These are phyloP conservation scores for Chelonus insularis DNA, from an alignment of 1,140 invertebrate genomes.

Conservation along the genomic window DNA sequence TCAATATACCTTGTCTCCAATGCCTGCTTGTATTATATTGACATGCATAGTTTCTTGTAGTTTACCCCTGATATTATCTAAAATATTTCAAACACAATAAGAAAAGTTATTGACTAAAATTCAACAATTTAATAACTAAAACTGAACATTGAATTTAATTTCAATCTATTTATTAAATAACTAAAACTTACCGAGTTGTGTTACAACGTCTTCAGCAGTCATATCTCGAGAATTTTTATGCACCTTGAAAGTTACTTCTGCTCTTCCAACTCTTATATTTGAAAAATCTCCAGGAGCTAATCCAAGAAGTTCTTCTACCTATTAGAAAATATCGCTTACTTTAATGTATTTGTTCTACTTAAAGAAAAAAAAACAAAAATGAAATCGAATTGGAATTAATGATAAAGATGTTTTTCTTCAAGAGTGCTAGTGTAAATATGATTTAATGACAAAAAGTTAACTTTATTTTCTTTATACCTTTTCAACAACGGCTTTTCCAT, in stretches of 20 bases:
- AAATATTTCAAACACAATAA: slow-evolving; percentile 41
- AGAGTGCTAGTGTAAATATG: too few relatives aligned
- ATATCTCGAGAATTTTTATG: slow-evolving; percentile 67
- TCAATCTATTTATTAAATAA: not conserved
- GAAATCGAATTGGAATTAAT: too few relatives aligned
- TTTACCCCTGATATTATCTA: slow-evolving; percentile 66
- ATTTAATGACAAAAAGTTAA: too few relatives aligned
- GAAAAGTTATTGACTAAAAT: too few relatives aligned
- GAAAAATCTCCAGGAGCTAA: slow-evolving; percentile 62
- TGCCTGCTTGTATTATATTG: slow-evolving; percentile 72
- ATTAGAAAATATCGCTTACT: too few relatives aligned
- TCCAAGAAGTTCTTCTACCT: slow-evolving; percentile 65
- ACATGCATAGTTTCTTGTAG: slow-evolving; percentile 65
- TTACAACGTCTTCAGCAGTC: slow-evolving; percentile 74
- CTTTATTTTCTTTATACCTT: slow-evolving; percentile 31
- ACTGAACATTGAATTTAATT: not conserved
- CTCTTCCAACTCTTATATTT: slow-evolving; percentile 69
- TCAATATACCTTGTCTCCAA: slow-evolving; percentile 74
- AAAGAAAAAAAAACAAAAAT: too few relatives aligned
- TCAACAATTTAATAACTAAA: not conserved
- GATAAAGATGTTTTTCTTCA: too few relatives aligned
- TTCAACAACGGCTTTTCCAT: slow-evolving; percentile 47
- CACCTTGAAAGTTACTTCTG: slow-evolving; percentile 84
- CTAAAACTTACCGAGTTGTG: slow-evolving; percentile 66
- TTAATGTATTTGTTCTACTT: too few relatives aligned